These are phyloP conservation scores for Heliangelus exortis DNA, from an alignment of 2,797 vertebrate species.

Conservation along the genomic window DNA sequence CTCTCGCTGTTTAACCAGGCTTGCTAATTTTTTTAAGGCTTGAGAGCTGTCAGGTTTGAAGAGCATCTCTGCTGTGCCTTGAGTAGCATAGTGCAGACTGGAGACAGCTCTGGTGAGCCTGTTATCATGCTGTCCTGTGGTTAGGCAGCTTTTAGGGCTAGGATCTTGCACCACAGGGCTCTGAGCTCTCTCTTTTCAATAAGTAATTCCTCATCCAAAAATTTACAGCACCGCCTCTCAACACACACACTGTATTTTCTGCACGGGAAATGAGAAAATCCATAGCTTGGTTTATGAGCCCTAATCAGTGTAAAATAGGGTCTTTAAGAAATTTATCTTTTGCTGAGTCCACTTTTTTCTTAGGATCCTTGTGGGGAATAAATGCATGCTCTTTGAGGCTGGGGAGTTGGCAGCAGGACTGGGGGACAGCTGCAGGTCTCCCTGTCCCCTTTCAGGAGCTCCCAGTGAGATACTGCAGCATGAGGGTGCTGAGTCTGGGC, in stretches of 20 bases:
- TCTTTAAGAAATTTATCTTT: slow-evolving; percentile 60
- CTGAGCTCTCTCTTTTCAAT: not conserved
- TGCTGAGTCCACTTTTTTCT: slow-evolving; percentile 63
- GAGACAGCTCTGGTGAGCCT: not conserved
- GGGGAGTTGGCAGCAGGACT: not conserved
- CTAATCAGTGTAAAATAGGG: slow-evolving; percentile 49
- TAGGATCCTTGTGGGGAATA: slow-evolving; percentile 25
- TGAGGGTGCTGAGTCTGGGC: not conserved
- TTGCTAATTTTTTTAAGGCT: not conserved
- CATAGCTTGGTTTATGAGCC: slow-evolving; percentile 52
- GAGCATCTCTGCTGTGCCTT: not conserved
- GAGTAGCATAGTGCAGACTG: not conserved
- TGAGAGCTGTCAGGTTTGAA: not conserved
- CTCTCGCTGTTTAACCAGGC: not conserved
- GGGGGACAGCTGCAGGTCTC: not conserved
- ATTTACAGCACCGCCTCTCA: slow-evolving; percentile 1
- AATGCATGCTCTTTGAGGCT: slow-evolving; percentile 36
- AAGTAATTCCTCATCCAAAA: not conserved
- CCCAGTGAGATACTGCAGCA: rapidly evolving
- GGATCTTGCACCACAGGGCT: not conserved
- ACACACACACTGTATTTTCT: slow-evolving; percentile 18
- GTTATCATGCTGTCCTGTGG: not conserved
- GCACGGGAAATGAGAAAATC: slow-evolving; percentile 64
- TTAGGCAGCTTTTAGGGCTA: not conserved
- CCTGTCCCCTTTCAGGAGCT: rapidly evolving